phyloP scores from a whole-genome alignment of 2,797 vertebrate species.

The Siniperca scherzeri region DNA sequence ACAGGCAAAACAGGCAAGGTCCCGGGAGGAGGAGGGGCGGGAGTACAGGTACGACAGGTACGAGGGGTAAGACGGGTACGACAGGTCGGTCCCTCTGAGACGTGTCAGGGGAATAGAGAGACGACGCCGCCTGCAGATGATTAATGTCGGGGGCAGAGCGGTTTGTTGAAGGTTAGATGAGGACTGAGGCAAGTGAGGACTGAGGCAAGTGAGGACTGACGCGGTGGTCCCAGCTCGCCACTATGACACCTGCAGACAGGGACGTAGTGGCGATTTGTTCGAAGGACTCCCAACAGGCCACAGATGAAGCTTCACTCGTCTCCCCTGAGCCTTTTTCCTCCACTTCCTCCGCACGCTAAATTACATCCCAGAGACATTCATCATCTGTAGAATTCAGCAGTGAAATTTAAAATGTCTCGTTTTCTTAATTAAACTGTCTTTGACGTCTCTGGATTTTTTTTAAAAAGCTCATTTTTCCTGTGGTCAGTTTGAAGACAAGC shows the following conservation, averaged over 20 bases:
- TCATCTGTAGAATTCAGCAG: slow-evolving; percentile 42
- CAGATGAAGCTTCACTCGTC: slow-evolving; percentile 14
- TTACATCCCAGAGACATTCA: slow-evolving; percentile 48
- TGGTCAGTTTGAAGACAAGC: not conserved
- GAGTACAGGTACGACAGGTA: slow-evolving; percentile 38
- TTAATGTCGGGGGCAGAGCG: slow-evolving; percentile 61
- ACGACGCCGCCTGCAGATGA: slow-evolving; percentile 59
- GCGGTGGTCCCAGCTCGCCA: slow-evolving; percentile 29
- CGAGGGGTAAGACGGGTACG: slow-evolving; percentile 33
- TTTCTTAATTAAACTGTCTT: slow-evolving; percentile 35
- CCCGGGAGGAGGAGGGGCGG: slow-evolving; percentile 14
- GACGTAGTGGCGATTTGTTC: not conserved
- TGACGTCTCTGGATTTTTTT: not conserved
- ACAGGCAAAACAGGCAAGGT: slow-evolving; percentile 21
- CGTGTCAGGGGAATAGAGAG: slow-evolving; percentile 6
- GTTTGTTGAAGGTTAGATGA: slow-evolving; percentile 60
- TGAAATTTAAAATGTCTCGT: slow-evolving; percentile 15
- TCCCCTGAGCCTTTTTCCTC: slow-evolving; percentile 39
- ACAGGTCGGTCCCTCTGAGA: slow-evolving; percentile 48
- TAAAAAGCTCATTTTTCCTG: slow-evolving; percentile 1
- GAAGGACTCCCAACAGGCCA: slow-evolving; percentile 50
- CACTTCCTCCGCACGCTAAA: slow-evolving; percentile 10
- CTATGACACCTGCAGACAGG: slow-evolving; percentile 44
- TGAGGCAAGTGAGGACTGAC: slow-evolving; percentile 26
- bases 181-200: slow-evolving; percentile 45